Conservation (phyloP, 2,113 vertebrate species). For the Maccullochella peelii region DNA sequence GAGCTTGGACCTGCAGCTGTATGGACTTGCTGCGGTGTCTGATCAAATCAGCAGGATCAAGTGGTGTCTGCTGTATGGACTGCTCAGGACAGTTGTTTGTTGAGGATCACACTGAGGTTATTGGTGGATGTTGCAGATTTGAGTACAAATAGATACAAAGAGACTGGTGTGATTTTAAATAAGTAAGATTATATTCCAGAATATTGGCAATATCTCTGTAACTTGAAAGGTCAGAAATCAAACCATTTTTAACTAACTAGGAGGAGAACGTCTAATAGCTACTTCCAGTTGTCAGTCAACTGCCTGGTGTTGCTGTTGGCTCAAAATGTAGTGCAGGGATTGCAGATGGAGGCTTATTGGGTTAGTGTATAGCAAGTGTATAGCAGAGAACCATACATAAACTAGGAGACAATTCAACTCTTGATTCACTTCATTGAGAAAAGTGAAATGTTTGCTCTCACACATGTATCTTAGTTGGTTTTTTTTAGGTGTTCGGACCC, state of each 20-base stretch:
- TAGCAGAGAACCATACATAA: background rate
- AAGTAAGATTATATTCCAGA: background rate
- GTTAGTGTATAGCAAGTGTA: background rate
- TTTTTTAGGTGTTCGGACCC: too few species aligned
- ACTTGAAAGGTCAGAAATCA: background rate
- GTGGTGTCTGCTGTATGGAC: background rate
- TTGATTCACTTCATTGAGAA: background rate
- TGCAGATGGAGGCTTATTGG: background rate
- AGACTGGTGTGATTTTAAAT: too few species aligned
- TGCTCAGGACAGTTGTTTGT: background rate
- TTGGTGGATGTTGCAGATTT: background rate
- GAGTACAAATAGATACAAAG: background rate
- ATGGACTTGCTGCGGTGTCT: background rate
- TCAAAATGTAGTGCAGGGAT: background rate
- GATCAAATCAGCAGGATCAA: constrained; percentile 5
- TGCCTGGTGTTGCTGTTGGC: background rate
- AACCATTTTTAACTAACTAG: background rate
- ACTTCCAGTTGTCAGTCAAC: background rate
- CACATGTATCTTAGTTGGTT: too few species aligned
- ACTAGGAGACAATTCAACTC: background rate
- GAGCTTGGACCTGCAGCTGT: background rate
- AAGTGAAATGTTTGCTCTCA: background rate
- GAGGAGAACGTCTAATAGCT: background rate
- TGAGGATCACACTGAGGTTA: background rate
- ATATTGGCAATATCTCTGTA: background rate